Conservation (phyloP, 2,888 invertebrate genomes). For the Orthonychiurus folsomi region DNA sequence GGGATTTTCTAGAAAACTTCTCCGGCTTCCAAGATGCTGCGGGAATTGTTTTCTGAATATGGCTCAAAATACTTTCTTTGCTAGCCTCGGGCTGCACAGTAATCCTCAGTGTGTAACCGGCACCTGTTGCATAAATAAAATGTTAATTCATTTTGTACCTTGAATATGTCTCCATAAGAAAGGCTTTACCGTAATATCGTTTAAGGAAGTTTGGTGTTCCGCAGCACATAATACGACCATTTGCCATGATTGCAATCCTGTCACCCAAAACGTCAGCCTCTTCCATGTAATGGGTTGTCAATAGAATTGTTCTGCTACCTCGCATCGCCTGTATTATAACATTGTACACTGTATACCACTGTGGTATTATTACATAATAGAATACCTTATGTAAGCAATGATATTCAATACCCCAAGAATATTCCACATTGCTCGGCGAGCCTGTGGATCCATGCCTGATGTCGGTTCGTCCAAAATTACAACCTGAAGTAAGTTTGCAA, state of each 20-base stretch:
- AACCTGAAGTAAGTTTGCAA: constrained; percentile 47
- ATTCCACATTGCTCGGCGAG: constrained; percentile 60
- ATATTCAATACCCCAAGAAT: constrained; percentile 52
- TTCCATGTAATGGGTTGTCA: constrained; percentile 94
- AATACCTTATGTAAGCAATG: background rate
- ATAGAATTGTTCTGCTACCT: constrained; percentile 66
- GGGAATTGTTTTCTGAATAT: constrained; percentile 13
- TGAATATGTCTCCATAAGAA: background rate
- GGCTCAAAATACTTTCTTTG: constrained; percentile 9
- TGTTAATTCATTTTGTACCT: background rate
- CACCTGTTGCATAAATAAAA: constrained; percentile 1
- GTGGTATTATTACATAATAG: constrained; percentile 49
- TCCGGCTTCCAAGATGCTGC: constrained; percentile 27
- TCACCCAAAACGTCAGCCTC: constrained; percentile 88
- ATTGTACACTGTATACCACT: background rate
- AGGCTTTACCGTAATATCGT: constrained; percentile 45
- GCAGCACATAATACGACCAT: constrained; percentile 62
- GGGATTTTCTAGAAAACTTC: constrained; percentile 43
- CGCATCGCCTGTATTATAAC: constrained; percentile 46
- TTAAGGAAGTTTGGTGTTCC: constrained; percentile 79
- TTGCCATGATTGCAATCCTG: constrained; percentile 70
- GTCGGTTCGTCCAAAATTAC: constrained; percentile 51
- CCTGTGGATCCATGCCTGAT: constrained; percentile 50
- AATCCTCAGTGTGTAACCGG: constrained; percentile 69
- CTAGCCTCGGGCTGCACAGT: constrained; percentile 46